These are phyloP conservation scores for Miichthys miiuy DNA, from an alignment of 2,797 vertebrate genomes.

Conservation along the genomic window DNA sequence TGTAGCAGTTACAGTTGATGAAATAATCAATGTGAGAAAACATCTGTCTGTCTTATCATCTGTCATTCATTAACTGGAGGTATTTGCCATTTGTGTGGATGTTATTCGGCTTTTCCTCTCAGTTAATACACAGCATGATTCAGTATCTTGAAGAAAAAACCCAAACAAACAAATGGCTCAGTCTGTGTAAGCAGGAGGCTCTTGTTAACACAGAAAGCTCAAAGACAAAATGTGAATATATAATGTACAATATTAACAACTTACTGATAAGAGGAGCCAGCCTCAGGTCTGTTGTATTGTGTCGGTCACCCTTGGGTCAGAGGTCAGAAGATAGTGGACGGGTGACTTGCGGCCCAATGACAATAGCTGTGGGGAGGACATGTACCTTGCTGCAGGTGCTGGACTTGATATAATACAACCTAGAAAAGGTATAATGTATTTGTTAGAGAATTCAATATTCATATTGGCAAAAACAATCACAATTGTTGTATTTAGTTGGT, in stretches of 20 bases:
- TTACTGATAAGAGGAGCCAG: conserved; percentile 32
- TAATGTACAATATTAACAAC: conserved; percentile 19
- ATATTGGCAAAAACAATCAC: neutral
- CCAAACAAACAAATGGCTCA: neutral
- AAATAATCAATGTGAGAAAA: neutral
- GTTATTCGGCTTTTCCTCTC: conserved; percentile 75
- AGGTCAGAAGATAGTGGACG: conserved; percentile 87
- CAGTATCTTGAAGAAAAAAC: conserved; percentile 1
- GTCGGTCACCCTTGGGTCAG: conserved; percentile 59
- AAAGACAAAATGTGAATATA: neutral
- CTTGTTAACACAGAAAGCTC: neutral
- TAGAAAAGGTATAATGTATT: conserved; percentile 37
- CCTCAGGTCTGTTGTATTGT: conserved; percentile 11
- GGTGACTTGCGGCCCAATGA: conserved; percentile 81
- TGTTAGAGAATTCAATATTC: conserved; percentile 13
- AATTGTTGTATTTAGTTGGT: neutral
- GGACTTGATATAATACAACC: conserved; percentile 46
- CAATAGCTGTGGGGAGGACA: conserved; percentile 63
- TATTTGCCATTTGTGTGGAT: conserved; percentile 76
- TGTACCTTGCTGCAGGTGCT: conserved; percentile 35
- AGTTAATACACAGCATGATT: conserved; percentile 51
- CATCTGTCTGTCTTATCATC: neutral
- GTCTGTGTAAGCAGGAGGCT: neutral
- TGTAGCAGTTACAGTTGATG: neutral
- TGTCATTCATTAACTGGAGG: conserved; percentile 74